phyloP scores from a whole-genome alignment of 2,888 invertebrate genomes.

The Dinocampus coccinellae region DNA sequence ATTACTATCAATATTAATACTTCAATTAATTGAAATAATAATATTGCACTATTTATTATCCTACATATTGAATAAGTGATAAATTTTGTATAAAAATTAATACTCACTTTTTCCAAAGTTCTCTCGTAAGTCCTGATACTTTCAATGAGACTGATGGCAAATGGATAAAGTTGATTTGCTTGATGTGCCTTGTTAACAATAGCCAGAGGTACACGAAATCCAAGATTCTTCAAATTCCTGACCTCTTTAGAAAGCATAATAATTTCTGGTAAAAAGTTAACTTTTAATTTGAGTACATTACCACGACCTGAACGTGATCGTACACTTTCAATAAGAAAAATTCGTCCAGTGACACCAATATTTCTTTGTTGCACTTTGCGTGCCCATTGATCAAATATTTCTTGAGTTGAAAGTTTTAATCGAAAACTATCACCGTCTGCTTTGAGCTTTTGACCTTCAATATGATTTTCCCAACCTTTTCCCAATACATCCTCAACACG shows the following conservation, averaged over 20 bases:
- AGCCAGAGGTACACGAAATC: slow-evolving; percentile 96
- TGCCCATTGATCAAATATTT: slow-evolving; percentile 99
- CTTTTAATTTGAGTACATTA: slow-evolving; percentile 89
- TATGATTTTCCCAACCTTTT: slow-evolving; percentile 99
- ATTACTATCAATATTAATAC: background rate
- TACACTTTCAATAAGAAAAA: slow-evolving; percentile 92
- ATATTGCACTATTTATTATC: background rate
- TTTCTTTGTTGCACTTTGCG: slow-evolving; percentile 94
- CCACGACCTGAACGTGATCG: slow-evolving; percentile 82
- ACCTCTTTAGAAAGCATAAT: slow-evolving; percentile 99
- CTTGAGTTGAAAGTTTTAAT: slow-evolving; percentile 94
- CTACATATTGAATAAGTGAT: background rate
- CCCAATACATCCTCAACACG: slow-evolving; percentile 98
- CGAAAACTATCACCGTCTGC: slow-evolving; percentile 98
- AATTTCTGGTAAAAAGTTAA: slow-evolving; percentile 97
- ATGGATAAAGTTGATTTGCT: slow-evolving; percentile 98
- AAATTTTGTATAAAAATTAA: background rate
- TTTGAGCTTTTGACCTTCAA: slow-evolving; percentile 97
- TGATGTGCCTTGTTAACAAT: slow-evolving; percentile 99
- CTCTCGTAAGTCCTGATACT: slow-evolving; percentile 97
- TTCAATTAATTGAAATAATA: background rate
- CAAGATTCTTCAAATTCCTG: slow-evolving; percentile 93
- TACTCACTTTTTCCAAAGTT: slow-evolving; percentile 92
- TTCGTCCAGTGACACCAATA: slow-evolving; percentile 92
- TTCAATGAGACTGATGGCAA: slow-evolving; percentile 98